Percentiles rank a stretch among this genome's conserved stretches.
phyloP scores from a whole-genome alignment of 2,113 vertebrate species.

The Upupa epops region DNA sequence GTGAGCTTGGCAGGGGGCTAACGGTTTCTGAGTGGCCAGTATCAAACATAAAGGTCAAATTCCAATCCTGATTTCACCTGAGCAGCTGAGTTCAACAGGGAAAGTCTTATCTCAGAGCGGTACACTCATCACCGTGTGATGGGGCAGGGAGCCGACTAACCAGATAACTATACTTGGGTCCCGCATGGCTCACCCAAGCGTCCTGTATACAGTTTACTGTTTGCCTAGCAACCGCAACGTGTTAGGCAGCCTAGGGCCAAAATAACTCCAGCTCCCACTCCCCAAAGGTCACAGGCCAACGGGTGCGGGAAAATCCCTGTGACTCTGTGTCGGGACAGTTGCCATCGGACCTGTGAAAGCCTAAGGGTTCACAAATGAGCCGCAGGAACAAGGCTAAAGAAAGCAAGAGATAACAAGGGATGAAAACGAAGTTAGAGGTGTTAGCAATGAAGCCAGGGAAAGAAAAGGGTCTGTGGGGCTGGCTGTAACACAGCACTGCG shows the following conservation, averaged over 20 bases:
- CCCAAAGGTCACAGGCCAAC: not conserved
- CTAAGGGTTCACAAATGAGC: not conserved
- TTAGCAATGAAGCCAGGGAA: not conserved
- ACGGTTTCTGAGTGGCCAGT: not conserved
- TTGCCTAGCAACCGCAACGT: constrained; percentile 30
- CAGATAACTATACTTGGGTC: constrained; percentile 23
- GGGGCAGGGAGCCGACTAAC: not conserved
- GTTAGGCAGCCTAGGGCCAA: not conserved
- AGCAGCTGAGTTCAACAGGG: not conserved
- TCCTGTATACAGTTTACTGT: not conserved
- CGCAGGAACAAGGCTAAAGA: not conserved
- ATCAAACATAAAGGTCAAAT: not conserved
- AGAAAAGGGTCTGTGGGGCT: not conserved
- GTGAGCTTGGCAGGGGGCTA: rapidly evolving
- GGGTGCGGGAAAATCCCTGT: constrained; percentile 23
- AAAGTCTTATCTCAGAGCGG: not conserved
- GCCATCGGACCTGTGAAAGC: not conserved
- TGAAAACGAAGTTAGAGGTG: not conserved
- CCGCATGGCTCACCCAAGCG: not conserved
- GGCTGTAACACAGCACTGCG: no score
- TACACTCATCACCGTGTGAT: constrained; percentile 48
- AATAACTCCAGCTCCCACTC: constrained; percentile 20
- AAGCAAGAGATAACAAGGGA: not conserved
- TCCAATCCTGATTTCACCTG: constrained; percentile 9
- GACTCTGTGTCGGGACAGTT: not conserved